Evolutionary conservation across 2,113 vertebrate genomes (phyloP), one percentile per base, ranked within the genome.

Genomic region (Lichenostomus cassidix): DNA sequence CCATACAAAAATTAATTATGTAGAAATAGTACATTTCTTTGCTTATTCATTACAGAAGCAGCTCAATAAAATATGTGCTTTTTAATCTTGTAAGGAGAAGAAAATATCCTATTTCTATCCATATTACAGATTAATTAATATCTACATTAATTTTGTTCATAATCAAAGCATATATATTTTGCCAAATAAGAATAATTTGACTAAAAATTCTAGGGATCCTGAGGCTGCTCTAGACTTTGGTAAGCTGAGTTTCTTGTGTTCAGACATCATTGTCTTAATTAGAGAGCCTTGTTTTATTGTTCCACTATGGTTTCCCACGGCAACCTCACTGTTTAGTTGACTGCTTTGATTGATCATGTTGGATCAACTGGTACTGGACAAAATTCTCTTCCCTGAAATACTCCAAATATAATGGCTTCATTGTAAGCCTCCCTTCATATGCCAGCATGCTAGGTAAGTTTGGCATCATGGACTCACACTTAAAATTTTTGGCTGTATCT

Each of bases 1-100:
- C 77, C 3, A 80, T 60, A 58, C n/a, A 89, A 90, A 95, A 86
- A 60, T 39, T 33, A 79, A 59, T 79, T 69, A 77, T 37, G 33
- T 20, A 83, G 41, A 78, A 90, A 86, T 53, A 29, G 8, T 60
- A 42, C 10, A 31, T 64, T 80, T 87, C 23, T 89, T 89, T 73
- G 7, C 12, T 69, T 83, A 88, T 76, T 64, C 49, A 60, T 49
- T 92, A 69, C 19, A 81, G 35, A 63, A 85, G 28, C 3, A 11
- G 2, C 8, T 77, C n/a, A 52, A 41, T n/a, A 86, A 70, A 85
- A 73, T 5, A 73, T 5, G 4, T 0, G 1, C 3, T 46, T 68
- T 77, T 90, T 44, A 49, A 63, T 56, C 13, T 60, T 52, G 39
- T 62, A 85, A 64, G 23, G 5, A 86, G 27, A 82, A 59, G 6